Conservation (phyloP, 2,797 vertebrate species). For the Cephalopachus bancanus region DNA sequence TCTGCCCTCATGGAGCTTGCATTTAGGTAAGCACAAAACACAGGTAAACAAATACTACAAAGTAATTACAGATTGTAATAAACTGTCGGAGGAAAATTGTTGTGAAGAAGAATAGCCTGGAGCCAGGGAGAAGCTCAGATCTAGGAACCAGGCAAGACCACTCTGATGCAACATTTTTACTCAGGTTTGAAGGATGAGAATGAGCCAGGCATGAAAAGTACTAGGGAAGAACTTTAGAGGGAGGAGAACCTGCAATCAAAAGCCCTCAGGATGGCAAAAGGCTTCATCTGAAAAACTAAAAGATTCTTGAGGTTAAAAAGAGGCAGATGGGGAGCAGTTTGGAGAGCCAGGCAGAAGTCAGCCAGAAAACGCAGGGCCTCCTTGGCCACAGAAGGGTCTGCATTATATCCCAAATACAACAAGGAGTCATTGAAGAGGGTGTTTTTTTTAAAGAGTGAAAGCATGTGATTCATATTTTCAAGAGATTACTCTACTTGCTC, state of each 20-base stretch:
- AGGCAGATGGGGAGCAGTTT: background rate
- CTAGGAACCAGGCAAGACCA: background rate
- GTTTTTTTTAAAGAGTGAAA: background rate
- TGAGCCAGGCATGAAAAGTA: background rate
- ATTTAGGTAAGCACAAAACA: background rate
- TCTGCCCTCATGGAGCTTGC: background rate
- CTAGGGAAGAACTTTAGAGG: background rate
- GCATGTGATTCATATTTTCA: background rate
- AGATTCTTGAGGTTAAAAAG: background rate
- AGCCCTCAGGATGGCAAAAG: background rate
- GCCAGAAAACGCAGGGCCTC: background rate
- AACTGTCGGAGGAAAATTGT: background rate
- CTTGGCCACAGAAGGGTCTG: background rate
- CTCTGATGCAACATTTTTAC: background rate
- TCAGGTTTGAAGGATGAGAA: background rate
- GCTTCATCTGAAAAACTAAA: background rate
- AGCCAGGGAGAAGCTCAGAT: background rate
- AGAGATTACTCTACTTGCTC: background rate
- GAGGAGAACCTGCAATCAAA: background rate
- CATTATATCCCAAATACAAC: background rate
- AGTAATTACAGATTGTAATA: background rate
- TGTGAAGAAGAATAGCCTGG: background rate
- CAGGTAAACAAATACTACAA: background rate
- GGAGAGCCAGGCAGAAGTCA: background rate
- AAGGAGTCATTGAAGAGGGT: background rate